Evolutionary conservation across 2,797 vertebrate genomes (phyloP), one percentile per base, ranked within the genome.

Genomic region (Masticophis lateralis): DNA sequence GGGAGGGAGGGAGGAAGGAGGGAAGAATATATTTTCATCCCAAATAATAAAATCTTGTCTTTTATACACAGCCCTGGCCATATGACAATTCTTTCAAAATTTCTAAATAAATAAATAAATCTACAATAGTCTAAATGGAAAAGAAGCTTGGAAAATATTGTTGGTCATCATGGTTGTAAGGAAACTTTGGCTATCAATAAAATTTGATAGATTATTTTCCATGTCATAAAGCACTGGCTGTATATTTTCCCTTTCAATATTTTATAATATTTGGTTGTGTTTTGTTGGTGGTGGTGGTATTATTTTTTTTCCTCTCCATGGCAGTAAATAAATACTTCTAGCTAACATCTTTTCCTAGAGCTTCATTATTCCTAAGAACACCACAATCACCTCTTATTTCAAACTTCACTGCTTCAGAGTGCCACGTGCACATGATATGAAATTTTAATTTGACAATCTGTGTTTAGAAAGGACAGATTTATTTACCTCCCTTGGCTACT

Each of bases 401-500:
- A 79, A 59, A 37, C 1, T 28, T 66, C 20, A 4, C 28, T 57
- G 14, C 55, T 74, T 92, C 56, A 5, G 37, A 57, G 20, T 32
- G 89, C 59, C 53, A 60, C 28, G 43, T 94, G 94, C 86, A 90
- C 94, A 93, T 94, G 74, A 92, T 94, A 95, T 53, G 47, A 43
- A 92, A 92, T 51, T 89, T 92, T 51, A 59, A 90, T 90, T 25
- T 61, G 60, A 27, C 60, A 91, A 57, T 47, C 16, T 6, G 43
- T 55, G n/a, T 91, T 79, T 47, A 83, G 22, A 89, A 60, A 56
- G 43, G 63, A 61, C 25, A 43, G 56, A 56, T 53, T 61, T 61
- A 86, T 32, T n/a, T 94, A 79, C 94, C 95, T 96, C 95, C 87
- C 94, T 94, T 96, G 0, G 0, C 95, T 97, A 97, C 97, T 96